A percentile compares a stretch with the other conserved stretches of the same genome.
Evolutionary conservation across 1,140 invertebrate species (phyloP).

Genomic region (Zaprionus davidi): DNA sequence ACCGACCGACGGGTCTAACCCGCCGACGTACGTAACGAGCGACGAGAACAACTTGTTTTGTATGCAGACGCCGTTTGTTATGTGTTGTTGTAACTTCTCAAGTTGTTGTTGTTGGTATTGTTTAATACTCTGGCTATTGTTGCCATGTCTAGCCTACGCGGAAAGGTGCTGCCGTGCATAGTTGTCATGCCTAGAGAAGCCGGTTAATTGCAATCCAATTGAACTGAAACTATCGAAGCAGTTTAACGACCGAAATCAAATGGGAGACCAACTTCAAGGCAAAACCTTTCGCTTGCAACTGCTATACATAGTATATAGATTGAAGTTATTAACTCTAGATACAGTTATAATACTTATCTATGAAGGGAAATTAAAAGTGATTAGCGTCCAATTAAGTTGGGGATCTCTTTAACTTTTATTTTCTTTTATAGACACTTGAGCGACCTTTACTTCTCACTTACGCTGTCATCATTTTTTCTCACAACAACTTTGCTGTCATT

Average conservation of each 20-base stretch:
- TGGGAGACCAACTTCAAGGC: conserved; percentile 19
- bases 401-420: neutral
- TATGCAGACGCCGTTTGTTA: conserved; percentile 40
- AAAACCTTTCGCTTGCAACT: conserved; percentile 15
- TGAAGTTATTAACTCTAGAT: neutral
- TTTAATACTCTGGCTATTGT: conserved; percentile 17
- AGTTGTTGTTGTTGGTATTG: conserved; percentile 45
- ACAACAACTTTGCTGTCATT: conserved; percentile 5
- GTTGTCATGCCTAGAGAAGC: conserved; percentile 36
- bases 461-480: conserved; percentile 35
- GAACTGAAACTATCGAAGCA: conserved; percentile 19
- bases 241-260: conserved; percentile 22
- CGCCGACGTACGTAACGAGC: conserved; percentile 9
- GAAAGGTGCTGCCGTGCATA: conserved; percentile 45
- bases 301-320: neutral
- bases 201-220: conserved; percentile 25
- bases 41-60: conserved; percentile 66
- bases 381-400: neutral
- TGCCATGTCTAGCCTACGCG: conserved; percentile 52
- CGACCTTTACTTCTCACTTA: conserved; percentile 14
- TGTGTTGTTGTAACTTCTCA: conserved; percentile 33
- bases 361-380: neutral
- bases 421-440: neutral
- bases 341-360: neutral
- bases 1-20: conserved; percentile 26